A percentile compares a stretch with the other conserved stretches of the same genome.
Evolutionary conservation across 2,888 invertebrate genomes (phyloP).

Genomic region (Heteromurus nitidus): DNA sequence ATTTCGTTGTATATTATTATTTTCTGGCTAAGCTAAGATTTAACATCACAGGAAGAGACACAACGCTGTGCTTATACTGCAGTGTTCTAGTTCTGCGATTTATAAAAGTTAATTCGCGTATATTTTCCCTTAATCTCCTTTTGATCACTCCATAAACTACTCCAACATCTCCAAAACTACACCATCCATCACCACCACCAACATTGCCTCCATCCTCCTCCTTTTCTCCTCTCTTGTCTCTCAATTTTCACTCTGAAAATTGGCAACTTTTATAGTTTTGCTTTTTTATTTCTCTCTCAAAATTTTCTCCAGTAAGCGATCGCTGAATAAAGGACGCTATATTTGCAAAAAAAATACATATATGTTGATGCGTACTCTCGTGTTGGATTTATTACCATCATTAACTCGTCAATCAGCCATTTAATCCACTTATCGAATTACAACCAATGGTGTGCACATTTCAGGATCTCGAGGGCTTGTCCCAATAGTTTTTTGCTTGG

Average conservation of each 20-base stretch:
- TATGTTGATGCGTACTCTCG: too few species aligned
- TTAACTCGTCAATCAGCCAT: neutral
- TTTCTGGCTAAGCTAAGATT: too few species aligned
- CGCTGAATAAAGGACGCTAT: conserved; percentile 66
- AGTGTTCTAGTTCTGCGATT: too few species aligned
- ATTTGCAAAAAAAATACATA: conserved; percentile 42
- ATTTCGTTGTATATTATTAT: too few species aligned
- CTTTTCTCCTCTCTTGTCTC: neutral
- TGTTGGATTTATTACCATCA: neutral
- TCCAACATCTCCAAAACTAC: too few species aligned
- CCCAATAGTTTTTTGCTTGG: too few species aligned
- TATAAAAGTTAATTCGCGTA: too few species aligned
- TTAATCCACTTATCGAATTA: too few species aligned
- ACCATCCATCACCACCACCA: too few species aligned
- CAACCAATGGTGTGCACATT: neutral
- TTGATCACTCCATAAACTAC: neutral
- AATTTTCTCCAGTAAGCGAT: conserved; percentile 67
- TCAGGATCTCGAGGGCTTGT: too few species aligned
- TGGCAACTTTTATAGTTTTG: conserved; percentile 1
- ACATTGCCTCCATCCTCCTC: neutral
- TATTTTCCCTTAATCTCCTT: conserved; percentile 5
- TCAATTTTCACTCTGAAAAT: conserved; percentile 4
- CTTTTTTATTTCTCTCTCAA: conserved; percentile 30
- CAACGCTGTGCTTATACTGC: too few species aligned
- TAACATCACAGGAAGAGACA: too few species aligned